Base-by-base conservation (phyloP, 2,113 vertebrate genomes). In the Muntiacus muntjak region DNA sequence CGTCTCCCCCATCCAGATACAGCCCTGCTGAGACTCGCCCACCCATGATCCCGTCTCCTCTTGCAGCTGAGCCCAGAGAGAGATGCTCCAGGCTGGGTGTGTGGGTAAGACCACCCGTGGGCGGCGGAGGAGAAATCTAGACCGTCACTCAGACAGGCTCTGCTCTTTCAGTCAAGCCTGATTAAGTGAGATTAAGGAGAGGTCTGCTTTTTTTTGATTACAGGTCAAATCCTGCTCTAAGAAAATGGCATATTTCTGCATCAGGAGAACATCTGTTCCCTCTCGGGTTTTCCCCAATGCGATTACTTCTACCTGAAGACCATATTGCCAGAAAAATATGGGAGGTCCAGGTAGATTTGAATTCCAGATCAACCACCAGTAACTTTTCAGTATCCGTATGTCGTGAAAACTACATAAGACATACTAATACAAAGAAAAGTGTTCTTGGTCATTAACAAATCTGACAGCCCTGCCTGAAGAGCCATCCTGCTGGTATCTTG, bases 21-120 rank as follows among this genome's bases (percentile, higher is more conserved):
- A 6, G 40, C 17, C 28, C 47, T 83, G 60, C 40, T 12, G 58
- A 43, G 36, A 26, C 95, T 57, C 0, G 36, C 33, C 74, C 71
- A 57, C 84, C 95, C 67, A 54, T 3, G 0, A 2, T 1, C 23
- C 1, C 0, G 0, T 13, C 58, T 58, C 79, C 62, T 85, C 10
- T 50, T 30, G 84, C 54, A 40, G 55, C 54, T 8, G 3, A 30
- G 47, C 9, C 4, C 6, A 33, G 50, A 67, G 85, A 33, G 12
- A 82, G 47, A 36, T 6, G 55, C 87, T 87, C 90, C 26, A 11
- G 52, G 55, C 9, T 28, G 54, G n/a, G 36, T 6, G 30, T 47
- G 85, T 8, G 36, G 3, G 26, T 1, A 16, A 62, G 55, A n/a
- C 91, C 76, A 43, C 89, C 50, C 3, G 3, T 25, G 26, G 76